phyloP scores from a whole-genome alignment of 2,888 invertebrate genomes.

The Alloscopus bannaensis region DNA sequence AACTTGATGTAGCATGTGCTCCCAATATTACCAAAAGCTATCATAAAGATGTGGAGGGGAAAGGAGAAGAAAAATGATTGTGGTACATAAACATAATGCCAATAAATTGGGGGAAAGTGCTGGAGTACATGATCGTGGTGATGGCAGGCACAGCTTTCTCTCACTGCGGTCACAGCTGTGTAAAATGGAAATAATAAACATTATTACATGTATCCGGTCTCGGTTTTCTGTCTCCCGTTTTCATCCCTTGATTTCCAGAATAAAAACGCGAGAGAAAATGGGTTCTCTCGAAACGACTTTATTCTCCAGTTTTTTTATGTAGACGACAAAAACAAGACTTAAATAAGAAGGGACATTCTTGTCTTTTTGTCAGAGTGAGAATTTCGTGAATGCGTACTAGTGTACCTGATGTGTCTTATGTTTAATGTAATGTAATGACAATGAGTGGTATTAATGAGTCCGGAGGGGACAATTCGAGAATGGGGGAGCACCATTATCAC shows the following conservation, averaged over 20 bases:
- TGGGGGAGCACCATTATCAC: not conserved
- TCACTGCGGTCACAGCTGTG: conserved; percentile 36
- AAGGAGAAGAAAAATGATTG: conserved; percentile 28
- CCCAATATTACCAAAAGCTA: no score
- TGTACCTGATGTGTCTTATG: conserved; percentile 23
- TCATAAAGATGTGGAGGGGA: conserved; percentile 4
- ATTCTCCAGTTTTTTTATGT: not conserved
- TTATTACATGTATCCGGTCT: conserved; percentile 29
- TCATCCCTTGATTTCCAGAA: conserved; percentile 1
- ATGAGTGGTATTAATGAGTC: conserved; percentile 37
- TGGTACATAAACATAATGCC: conserved; percentile 15
- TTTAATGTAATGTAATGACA: conserved; percentile 34
- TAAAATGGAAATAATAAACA: conserved; percentile 38
- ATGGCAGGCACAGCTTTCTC: not conserved
- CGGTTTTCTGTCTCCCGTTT: not conserved
- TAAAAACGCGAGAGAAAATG: not conserved
- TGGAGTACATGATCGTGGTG: conserved; percentile 32
- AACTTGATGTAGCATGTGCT: no score
- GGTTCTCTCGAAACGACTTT: not conserved
- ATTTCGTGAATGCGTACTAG: not conserved
- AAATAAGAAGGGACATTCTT: not conserved
- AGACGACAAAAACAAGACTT: no score
- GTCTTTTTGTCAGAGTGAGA: not conserved
- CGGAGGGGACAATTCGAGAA: conserved; percentile 12
- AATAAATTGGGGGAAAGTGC: conserved; percentile 32